Percentiles rank a stretch among this genome's conserved stretches.
phyloP scores from a whole-genome alignment of 2,888 invertebrate genomes.

The Drosophila macrothrix region DNA sequence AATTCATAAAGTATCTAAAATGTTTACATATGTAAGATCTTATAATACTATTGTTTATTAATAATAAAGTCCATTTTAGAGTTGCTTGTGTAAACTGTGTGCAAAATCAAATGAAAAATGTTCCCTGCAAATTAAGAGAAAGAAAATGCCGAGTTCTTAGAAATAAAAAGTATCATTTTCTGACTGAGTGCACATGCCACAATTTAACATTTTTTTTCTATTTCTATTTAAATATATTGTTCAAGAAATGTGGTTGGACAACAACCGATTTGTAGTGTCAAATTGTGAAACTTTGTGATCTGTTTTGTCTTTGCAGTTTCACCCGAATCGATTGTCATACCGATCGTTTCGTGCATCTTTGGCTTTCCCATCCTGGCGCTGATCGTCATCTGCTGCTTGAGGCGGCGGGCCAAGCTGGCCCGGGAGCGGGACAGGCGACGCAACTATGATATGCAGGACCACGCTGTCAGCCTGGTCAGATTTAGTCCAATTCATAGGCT shows the following conservation, averaged over 20 bases:
- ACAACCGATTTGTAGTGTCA: neutral
- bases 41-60: neutral
- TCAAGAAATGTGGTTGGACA: neutral
- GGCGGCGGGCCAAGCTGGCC: conserved; percentile 93
- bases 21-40: neutral
- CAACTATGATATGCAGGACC: conserved; percentile 93
- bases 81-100: neutral
- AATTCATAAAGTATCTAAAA: neutral
- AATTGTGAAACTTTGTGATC: neutral
- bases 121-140: neutral
- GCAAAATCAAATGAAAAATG: neutral
- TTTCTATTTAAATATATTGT: neutral
- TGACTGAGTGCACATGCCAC: neutral
- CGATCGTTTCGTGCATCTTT: conserved; percentile 95
- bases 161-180: neutral
- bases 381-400: conserved; percentile 93
- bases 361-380: conserved; percentile 95
- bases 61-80: neutral
- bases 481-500: conserved; percentile 90
- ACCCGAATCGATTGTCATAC: conserved; percentile 94
- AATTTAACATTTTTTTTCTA: neutral
- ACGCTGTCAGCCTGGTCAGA: conserved; percentile 92
- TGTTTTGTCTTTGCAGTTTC: conserved; percentile 88
- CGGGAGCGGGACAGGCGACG: conserved; percentile 92
- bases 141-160: too few relatives aligned